These are phyloP conservation scores for Ctena decussata DNA, from an alignment of 2,888 invertebrate genomes.

Conservation along the genomic window DNA sequence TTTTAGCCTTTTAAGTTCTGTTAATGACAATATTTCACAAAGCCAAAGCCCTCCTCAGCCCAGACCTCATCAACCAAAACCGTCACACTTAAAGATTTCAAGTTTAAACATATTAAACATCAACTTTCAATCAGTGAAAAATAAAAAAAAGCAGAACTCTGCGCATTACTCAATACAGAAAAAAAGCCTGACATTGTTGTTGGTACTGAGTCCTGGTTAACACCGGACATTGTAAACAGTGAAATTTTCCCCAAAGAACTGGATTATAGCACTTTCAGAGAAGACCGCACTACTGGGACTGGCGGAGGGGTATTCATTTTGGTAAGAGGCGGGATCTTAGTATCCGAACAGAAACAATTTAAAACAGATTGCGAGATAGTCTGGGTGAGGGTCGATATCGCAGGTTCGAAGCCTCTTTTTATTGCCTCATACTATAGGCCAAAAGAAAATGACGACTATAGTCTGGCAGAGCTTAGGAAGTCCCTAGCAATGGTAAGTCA, in stretches of 20 bases:
- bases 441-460: constrained; percentile 8
- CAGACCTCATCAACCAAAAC: not conserved
- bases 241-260: not conserved
- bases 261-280: not conserved
- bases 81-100: not conserved
- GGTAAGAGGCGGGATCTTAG: not conserved
- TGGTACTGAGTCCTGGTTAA: not conserved
- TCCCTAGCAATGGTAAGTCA: not conserved
- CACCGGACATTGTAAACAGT: not conserved
- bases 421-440: no score
- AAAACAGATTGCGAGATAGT: constrained; percentile 35
- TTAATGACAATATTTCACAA: not conserved
- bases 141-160: not conserved
- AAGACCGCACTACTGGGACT: not conserved
- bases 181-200: constrained; percentile 10
- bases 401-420: no score
- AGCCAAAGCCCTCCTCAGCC: not conserved
- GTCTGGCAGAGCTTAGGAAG: not conserved
- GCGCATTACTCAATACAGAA: not conserved
- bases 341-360: constrained; percentile 11
- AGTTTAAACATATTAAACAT: not conserved
- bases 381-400: constrained; percentile 22
- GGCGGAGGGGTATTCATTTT: not conserved
- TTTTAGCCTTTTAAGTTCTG: not conserved
- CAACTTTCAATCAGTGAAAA: not conserved